Evolutionary conservation across 2,113 vertebrate genomes (phyloP).

Genomic region (Dolichotis patagonum): DNA sequence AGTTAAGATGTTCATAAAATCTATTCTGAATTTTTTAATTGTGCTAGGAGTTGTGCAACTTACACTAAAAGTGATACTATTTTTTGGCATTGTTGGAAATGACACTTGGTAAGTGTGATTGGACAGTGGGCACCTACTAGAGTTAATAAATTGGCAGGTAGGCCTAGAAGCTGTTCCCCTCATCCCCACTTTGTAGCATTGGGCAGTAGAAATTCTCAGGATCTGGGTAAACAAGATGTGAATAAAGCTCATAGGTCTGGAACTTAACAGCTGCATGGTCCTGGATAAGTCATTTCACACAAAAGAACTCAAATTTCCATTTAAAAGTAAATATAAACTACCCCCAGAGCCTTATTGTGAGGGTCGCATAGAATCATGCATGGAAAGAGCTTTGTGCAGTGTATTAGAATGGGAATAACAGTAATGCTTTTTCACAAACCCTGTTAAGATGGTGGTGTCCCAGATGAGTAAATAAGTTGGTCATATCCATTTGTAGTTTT

Average conservation of each 20-base stretch:
- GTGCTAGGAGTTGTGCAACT: slow-evolving; percentile 30
- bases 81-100: neutral
- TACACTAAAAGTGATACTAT: slow-evolving; percentile 10
- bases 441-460: slow-evolving; percentile 1
- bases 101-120: neutral
- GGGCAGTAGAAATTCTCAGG: neutral
- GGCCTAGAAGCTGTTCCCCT: neutral
- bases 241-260: neutral
- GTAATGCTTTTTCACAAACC: neutral
- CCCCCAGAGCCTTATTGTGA: neutral
- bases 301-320: neutral
- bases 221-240: neutral
- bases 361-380: neutral
- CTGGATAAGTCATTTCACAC: neutral
- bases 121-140: neutral
- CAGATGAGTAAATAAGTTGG: neutral
- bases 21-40: neutral
- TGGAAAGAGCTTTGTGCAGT: neutral
- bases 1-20: slow-evolving; percentile 2
- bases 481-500: neutral
- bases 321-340: neutral
- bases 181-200: neutral
- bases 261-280: neutral
- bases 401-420: slow-evolving; percentile 8
- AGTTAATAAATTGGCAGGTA: neutral